phyloP scores from a whole-genome alignment of 2,888 invertebrate species.

The Listrodromus nycthemerus region DNA sequence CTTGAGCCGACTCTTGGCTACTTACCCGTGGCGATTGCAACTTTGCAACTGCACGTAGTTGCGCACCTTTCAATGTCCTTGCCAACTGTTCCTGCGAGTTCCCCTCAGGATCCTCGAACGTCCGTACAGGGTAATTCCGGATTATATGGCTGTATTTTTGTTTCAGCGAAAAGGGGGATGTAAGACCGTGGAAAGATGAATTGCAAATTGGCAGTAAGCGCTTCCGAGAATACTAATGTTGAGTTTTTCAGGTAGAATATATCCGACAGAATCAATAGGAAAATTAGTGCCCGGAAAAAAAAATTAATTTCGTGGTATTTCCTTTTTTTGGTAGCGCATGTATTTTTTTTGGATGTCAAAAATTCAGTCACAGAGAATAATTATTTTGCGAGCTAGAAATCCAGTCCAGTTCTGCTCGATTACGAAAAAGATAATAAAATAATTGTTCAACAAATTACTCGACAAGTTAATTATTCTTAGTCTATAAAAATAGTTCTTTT shows the following conservation, averaged over 20 bases:
- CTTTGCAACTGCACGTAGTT: conserved; percentile 5
- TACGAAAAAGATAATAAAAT: no score
- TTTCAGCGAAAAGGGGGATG: neutral
- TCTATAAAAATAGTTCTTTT: no score
- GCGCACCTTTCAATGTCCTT: conserved; percentile 18
- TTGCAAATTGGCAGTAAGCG: neutral
- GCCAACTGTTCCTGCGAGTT: conserved; percentile 5
- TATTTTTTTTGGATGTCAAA: no score
- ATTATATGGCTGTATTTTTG: neutral
- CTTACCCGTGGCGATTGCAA: conserved; percentile 7
- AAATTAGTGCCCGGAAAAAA: no score
- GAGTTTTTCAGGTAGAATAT: neutral
- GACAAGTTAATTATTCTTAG: no score
- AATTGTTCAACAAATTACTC: no score
- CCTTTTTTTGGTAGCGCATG: no score
- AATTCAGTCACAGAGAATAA: no score
- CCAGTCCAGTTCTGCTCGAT: no score
- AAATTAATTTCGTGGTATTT: no score
- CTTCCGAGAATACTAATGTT: neutral
- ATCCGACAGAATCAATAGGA: no score
- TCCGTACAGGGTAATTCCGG: neutral
- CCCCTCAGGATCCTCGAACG: conserved; percentile 9
- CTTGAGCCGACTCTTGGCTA: conserved; percentile 8
- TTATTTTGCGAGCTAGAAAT: no score
- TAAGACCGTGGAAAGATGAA: neutral